phyloP scores from a whole-genome alignment of 2,888 invertebrate genomes.

The Palloptera scutellata region DNA sequence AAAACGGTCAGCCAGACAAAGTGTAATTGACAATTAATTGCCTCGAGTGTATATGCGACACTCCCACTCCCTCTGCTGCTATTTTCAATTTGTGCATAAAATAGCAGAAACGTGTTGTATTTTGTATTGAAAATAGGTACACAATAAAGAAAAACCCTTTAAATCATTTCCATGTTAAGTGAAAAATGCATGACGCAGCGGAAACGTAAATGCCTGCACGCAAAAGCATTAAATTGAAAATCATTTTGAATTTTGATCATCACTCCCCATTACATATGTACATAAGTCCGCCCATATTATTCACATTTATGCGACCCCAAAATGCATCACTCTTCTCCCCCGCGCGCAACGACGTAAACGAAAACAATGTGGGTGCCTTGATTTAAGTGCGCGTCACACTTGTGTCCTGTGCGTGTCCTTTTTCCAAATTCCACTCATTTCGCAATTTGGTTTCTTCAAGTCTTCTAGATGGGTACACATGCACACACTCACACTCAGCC shows the following conservation, averaged over 20 bases:
- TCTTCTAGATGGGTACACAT: background rate
- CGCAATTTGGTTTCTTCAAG: too few species aligned
- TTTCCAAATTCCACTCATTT: background rate
- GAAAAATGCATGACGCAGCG: conserved; percentile 43
- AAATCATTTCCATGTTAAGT: conserved; percentile 49
- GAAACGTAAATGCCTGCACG: conserved; percentile 43
- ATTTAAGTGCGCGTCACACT: background rate
- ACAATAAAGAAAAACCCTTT: conserved; percentile 1
- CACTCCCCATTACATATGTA: background rate
- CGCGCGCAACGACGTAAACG: background rate
- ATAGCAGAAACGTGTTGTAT: conserved; percentile 21
- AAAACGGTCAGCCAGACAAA: background rate
- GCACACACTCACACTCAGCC: background rate
- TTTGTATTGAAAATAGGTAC: background rate
- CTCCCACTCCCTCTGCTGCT: too few species aligned
- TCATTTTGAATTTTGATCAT: conserved; percentile 50
- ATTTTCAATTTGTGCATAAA: background rate
- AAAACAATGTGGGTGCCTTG: conserved; percentile 2
- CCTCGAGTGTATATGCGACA: conserved; percentile 26
- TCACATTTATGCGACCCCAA: background rate
- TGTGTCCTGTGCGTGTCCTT: background rate
- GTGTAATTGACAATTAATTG: conserved; percentile 52
- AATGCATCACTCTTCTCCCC: background rate
- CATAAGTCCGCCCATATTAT: background rate
- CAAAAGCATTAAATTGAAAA: conserved; percentile 56